phyloP scores from a whole-genome alignment of 1,140 invertebrate species.

The Drosophila grimshawi region DNA sequence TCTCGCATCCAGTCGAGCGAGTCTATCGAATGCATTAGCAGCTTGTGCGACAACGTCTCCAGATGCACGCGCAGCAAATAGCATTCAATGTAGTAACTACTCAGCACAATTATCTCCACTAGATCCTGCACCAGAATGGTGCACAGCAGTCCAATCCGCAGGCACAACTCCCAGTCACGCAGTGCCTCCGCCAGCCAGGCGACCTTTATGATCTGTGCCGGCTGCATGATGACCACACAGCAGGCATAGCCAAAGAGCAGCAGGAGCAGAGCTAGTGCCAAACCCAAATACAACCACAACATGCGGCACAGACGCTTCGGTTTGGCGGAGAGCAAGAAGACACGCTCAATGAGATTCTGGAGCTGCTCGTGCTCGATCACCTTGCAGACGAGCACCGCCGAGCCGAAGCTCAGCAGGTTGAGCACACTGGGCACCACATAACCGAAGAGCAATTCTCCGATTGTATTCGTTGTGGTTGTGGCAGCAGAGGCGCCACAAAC shows the following conservation, averaged over 20 bases:
- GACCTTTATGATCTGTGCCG: conserved; percentile 85
- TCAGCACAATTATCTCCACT: conserved; percentile 91
- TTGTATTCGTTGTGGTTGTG: conserved; percentile 71
- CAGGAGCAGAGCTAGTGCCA: conserved; percentile 88
- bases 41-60: conserved; percentile 88
- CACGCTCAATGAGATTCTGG: conserved; percentile 95
- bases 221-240: conserved; percentile 86
- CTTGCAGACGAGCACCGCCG: conserved; percentile 91
- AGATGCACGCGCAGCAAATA: conserved; percentile 90
- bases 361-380: conserved; percentile 94
- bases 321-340: conserved; percentile 84
- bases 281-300: conserved; percentile 90
- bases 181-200: conserved; percentile 52
- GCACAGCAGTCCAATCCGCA: conserved; percentile 85
- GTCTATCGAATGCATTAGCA: conserved; percentile 89
- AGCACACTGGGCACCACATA: conserved; percentile 92
- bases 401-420: conserved; percentile 91
- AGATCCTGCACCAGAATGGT: conserved; percentile 91
- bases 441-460: conserved; percentile 89
- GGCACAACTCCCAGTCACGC: conserved; percentile 86
- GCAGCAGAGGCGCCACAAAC: conserved; percentile 15
- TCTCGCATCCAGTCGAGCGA: conserved; percentile 92
- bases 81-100: conserved; percentile 92
- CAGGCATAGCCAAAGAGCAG: conserved; percentile 88
- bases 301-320: conserved; percentile 88